Conservation (phyloP, 2,888 invertebrate genomes). For the Clunio marinus region DNA sequence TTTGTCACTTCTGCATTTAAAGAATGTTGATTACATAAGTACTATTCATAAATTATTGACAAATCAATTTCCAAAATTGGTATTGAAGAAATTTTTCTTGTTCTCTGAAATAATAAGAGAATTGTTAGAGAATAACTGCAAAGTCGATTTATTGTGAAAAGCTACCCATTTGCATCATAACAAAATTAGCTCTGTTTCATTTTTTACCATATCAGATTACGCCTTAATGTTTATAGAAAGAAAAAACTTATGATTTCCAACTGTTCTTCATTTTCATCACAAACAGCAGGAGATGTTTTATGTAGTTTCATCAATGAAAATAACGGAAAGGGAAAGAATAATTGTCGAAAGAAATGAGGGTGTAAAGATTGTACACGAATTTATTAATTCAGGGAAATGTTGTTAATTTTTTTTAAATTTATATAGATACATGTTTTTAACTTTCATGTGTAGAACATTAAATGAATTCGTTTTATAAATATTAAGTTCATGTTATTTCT, state of each 20-base stretch:
- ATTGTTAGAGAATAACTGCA: conserved; percentile 1
- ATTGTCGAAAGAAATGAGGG: conserved; percentile 7
- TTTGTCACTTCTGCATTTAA: neutral
- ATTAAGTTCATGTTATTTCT: no score
- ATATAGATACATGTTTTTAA: no score
- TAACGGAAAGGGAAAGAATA: neutral
- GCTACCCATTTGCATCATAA: conserved; percentile 17
- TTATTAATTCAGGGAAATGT: no score
- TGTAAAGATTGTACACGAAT: neutral
- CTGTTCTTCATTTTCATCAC: conserved; percentile 5
- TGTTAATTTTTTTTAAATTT: no score
- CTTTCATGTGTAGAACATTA: no score
- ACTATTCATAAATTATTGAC: conserved; percentile 12
- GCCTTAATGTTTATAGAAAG: conserved; percentile 9
- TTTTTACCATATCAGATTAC: conserved; percentile 6
- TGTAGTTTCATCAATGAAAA: neutral
- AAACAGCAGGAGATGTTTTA: neutral
- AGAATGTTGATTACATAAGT: conserved; percentile 1
- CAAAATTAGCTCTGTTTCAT: neutral
- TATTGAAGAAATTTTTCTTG: neutral
- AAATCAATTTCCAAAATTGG: conserved; percentile 2
- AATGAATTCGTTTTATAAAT: no score
- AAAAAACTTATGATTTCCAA: conserved; percentile 16
- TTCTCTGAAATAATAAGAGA: neutral
- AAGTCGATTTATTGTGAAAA: neutral